Evolutionary conservation across 2,797 vertebrate genomes (phyloP), one percentile per base, ranked within the genome.

Genomic region (Vireo griseus): DNA sequence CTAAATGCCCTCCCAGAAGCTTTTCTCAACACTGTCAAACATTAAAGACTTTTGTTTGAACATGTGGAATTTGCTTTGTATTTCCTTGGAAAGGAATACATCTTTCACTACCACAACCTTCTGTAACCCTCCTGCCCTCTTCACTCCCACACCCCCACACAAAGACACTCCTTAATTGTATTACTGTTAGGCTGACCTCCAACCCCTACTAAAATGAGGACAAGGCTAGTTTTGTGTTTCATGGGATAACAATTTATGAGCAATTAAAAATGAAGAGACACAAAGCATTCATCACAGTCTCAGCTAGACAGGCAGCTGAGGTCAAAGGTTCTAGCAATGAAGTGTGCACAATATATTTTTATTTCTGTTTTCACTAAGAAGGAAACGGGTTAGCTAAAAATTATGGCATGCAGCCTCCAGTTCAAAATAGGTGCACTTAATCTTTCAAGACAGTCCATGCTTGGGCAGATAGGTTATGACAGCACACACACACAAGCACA

Each of bases 331-430:
- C 94, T 72, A 92, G 98, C 98, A 98, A 98, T 99, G 99, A 99
- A 99, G 98, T 98, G 98, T 98, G 98, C 98, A 98, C 98, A 98
- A 99, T 99, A 99, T 99, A 99, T 98, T 99, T 99, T 99, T 99
- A 99, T 99, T 98, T 99, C 98, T 99, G 98, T 99, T 99, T 99
- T 99, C 98, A 98, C 98, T 99, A 98, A 98, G 98, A 99, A 99
- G 98, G 98, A 98, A 98, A 98, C 98, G 97, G 98, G 98, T 99
- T 99, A 99, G 98, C 98, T 98, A 98, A 98, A 99, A 99, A 99
- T 99, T 97, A 99, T 98, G 98, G 98, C 98, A 97, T 98, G 98
- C 97, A 97, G 97, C 98, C 95, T 97, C 95, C 91, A 97, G 98
- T 98, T 98, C 98, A 97, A 97, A 98, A 96, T 97, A 96, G 97